Evolutionary conservation across 2,797 vertebrate genomes (phyloP).

Genomic region (Emydoidea blandingii): DNA sequence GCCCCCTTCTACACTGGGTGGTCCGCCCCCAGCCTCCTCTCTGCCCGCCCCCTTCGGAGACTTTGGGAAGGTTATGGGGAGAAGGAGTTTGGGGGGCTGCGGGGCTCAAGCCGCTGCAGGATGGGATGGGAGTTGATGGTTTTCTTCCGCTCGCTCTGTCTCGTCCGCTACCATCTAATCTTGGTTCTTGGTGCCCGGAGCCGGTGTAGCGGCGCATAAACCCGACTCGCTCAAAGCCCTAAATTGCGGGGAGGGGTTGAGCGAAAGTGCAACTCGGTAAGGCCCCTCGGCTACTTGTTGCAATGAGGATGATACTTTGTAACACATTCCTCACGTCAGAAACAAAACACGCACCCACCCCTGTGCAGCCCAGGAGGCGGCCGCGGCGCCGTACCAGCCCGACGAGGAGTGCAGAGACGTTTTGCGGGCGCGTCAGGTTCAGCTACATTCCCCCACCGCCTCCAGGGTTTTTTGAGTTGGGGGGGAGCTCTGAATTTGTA

Average conservation of each 20-base stretch:
- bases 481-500: not conserved
- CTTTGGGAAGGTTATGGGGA: not conserved
- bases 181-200: too few species aligned
- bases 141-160: not conserved
- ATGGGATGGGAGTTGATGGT: not conserved
- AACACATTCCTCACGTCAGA: not conserved
- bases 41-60: too few species aligned
- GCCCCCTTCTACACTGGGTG: not conserved
- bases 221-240: too few species aligned
- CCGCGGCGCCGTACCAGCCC: not conserved
- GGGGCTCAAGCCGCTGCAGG: not conserved
- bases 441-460: not conserved
- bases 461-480: not conserved
- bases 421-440: not conserved
- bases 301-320: not conserved
- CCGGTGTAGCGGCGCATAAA: too few species aligned
- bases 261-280: not conserved
- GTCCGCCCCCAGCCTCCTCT: too few species aligned
- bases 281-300: constrained; percentile 32
- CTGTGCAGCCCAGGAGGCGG: too few species aligned
- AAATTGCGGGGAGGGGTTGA: not conserved
- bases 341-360: not conserved
- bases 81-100: not conserved
- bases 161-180: not conserved
- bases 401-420: not conserved